Evolutionary conservation across 2,113 vertebrate species (phyloP), one percentile per base, ranked within the genome.

Genomic region (Brevimyrus niger): DNA sequence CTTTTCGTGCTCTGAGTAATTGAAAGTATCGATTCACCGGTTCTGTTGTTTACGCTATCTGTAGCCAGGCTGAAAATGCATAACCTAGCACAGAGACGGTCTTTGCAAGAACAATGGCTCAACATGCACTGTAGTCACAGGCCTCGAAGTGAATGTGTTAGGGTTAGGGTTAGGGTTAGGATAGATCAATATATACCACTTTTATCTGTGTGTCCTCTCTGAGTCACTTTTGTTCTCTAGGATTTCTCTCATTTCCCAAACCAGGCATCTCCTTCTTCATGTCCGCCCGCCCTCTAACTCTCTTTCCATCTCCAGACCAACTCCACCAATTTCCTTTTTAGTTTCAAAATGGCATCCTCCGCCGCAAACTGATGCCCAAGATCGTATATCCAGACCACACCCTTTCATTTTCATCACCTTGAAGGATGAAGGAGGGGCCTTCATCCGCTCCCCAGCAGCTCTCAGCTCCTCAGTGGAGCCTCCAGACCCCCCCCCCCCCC

Each of bases 1-100:
- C 48, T n/a, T 31, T 23, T 90, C 2, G 46, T 46, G 31, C 86
- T 89, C 89, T 90, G 47, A 3, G 42, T 80, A 61, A 89, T 90
- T 88, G 65, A 87, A 87, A 87, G 85, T 87, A 87, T 87, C 19
- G 85, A 87, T 55, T 87, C 10, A 9, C 85, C 27, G 4, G n/a
- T 35, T 87, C 48, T 53, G n/a, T 87, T 87, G 27, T 87, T 53
- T 50, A 87, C 31, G 50, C 85, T 87, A 11, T 50, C 85, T 51
- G 31, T 53, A 87, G 85, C 50, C 47, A 35, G 50, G 27, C 15
- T 53, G 85, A 87, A 87, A 35, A 53, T 55, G 85, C 85, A 55
- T 55, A 42, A 31, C 15, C 23, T 13, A 55, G 85, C 15, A 15
- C 47, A 53, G 50, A 38, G 47, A 87, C 4, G n/a, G 15, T 35